Conservation (phyloP, 2,797 vertebrate species). For the Coregonus sp. region DNA sequence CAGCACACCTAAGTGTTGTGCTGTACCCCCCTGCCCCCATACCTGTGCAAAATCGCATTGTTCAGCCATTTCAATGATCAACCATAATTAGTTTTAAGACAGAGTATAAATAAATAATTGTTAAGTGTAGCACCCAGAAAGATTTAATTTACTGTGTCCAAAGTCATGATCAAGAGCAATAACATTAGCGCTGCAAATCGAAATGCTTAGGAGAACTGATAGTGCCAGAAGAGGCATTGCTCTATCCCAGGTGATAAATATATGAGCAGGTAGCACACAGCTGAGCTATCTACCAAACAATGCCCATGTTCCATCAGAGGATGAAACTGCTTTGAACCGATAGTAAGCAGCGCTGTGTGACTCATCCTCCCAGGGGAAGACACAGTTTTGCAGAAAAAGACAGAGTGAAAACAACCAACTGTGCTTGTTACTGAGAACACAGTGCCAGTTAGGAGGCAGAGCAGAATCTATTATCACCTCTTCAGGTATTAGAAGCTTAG, state of each 20-base stretch:
- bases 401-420: constrained; percentile 23
- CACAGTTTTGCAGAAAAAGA: not conserved
- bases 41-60: too few species aligned
- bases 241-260: not conserved
- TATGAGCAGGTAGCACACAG: not conserved
- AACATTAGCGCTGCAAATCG: not conserved
- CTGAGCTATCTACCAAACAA: constrained; percentile 22
- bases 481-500: not conserved
- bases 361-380: constrained; percentile 36
- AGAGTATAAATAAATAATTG: not conserved
- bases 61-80: not conserved
- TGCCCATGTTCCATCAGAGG: constrained; percentile 12
- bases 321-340: constrained; percentile 21
- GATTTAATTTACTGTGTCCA: not conserved
- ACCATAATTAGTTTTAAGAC: not conserved
- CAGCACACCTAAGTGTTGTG: too few species aligned
- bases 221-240: not conserved
- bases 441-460: constrained; percentile 16
- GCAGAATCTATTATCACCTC: constrained; percentile 19
- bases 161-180: not conserved
- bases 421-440: constrained; percentile 23
- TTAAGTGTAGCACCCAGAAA: not conserved
- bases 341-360: constrained; percentile 34
- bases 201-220: not conserved
- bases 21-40: too few species aligned